Percentiles rank a stretch among this genome's conserved stretches.
phyloP scores from a whole-genome alignment of 92 coral and sea anemone genomes.

The Diadumene lineata region DNA sequence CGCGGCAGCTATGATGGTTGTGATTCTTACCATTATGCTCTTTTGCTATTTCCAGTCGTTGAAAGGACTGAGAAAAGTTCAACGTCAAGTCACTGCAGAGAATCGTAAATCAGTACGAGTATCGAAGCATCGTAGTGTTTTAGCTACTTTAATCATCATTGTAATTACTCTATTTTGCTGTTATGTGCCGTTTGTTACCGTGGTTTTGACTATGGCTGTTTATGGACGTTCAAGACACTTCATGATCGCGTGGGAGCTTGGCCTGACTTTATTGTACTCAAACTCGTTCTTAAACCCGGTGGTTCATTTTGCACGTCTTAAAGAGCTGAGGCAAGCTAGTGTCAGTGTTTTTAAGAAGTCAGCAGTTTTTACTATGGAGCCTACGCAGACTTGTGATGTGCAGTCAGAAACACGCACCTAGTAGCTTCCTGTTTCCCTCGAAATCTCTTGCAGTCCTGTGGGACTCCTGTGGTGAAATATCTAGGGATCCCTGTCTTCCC shows the following conservation, averaged over 20 bases:
- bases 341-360: neutral
- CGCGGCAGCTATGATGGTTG: slow-evolving; percentile 20
- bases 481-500: too few relatives aligned
- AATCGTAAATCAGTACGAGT: neutral
- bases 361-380: too few relatives aligned
- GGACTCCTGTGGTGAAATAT: too few relatives aligned
- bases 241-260: slow-evolving; percentile 34
- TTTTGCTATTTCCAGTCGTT: slow-evolving; percentile 26
- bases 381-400: too few relatives aligned
- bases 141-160: slow-evolving; percentile 18
- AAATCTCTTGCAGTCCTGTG: too few relatives aligned
- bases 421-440: too few relatives aligned
- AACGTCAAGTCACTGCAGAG: slow-evolving; percentile 3
- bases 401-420: too few relatives aligned
- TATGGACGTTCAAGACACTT: slow-evolving; percentile 23
- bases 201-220: slow-evolving; percentile 24
- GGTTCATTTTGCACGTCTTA: slow-evolving; percentile 22
- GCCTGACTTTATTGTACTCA: slow-evolving; percentile 20
- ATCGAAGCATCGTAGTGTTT: slow-evolving; percentile 1
- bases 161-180: slow-evolving; percentile 14
- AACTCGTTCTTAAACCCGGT: slow-evolving; percentile 36
- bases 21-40: slow-evolving; percentile 17
- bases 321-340: slow-evolving; percentile 26
- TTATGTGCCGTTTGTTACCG: slow-evolving; percentile 27
- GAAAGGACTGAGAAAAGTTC: slow-evolving; percentile 12